Percentiles rank a stretch among this genome's conserved stretches.
phyloP scores from a whole-genome alignment of 2,113 vertebrate species.

The Anthoscopus minutus region DNA sequence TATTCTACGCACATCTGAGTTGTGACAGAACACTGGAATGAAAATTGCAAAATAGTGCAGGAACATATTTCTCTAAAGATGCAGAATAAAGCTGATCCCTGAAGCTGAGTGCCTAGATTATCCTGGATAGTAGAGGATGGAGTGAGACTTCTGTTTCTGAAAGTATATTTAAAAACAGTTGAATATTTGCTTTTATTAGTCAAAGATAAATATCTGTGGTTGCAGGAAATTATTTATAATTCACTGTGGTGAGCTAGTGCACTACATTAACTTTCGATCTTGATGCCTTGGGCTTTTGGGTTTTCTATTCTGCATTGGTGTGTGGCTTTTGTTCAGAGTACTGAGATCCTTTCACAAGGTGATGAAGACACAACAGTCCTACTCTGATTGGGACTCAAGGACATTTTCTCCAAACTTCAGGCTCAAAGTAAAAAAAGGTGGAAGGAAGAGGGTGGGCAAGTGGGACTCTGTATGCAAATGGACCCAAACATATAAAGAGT shows the following conservation, averaged over 20 bases:
- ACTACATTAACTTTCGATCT: not conserved
- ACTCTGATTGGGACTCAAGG: too few species aligned
- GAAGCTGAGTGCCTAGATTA: not conserved
- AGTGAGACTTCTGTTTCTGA: not conserved
- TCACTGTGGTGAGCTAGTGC: not conserved
- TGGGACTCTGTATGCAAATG: too few species aligned
- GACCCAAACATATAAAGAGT: too few species aligned
- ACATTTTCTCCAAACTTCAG: too few species aligned
- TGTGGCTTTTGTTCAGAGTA: too few species aligned
- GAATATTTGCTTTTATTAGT: not conserved
- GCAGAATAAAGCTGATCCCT: not conserved
- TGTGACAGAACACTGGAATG: not conserved
- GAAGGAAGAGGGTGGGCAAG: too few species aligned
- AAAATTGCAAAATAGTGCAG: not conserved
- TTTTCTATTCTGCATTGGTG: too few species aligned
- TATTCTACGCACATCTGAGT: not conserved
- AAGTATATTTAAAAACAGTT: not conserved
- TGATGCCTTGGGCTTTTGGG: too few species aligned
- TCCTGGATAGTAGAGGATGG: not conserved
- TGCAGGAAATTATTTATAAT: not conserved
- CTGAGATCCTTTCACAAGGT: too few species aligned
- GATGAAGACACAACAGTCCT: too few species aligned
- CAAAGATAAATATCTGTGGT: not conserved
- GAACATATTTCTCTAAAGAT: not conserved
- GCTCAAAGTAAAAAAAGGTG: too few species aligned